Evolutionary conservation across 2,113 vertebrate species (phyloP).

Genomic region (Gasterosteus aculeatus): DNA sequence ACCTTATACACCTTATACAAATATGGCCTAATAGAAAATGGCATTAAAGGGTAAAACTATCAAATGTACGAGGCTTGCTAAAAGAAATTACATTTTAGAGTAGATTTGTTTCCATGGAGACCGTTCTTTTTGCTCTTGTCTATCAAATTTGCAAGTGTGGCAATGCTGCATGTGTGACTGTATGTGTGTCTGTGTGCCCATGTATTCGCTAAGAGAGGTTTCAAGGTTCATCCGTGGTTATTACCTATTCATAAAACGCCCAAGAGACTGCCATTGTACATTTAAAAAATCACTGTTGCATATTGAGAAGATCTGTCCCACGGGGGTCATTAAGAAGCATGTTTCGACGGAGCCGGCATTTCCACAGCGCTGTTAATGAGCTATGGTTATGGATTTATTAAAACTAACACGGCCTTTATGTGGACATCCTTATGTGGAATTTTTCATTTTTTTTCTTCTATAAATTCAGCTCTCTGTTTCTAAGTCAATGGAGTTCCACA

Average conservation of each 20-base stretch:
- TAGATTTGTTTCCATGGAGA: constrained; percentile 64
- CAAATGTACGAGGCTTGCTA: constrained; percentile 17
- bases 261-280: constrained; percentile 65
- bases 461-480: constrained; percentile 6
- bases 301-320: constrained; percentile 78
- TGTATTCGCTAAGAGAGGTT: constrained; percentile 22
- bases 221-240: constrained; percentile 36
- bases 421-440: constrained; percentile 38
- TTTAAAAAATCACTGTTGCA: constrained; percentile 73
- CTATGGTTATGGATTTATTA: constrained; percentile 74
- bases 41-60: constrained; percentile 3
- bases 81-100: constrained; percentile 39
- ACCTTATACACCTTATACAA: not conserved
- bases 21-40: not conserved
- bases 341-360: constrained; percentile 66
- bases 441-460: too few relatives aligned
- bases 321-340: constrained; percentile 77
- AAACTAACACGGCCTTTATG: constrained; percentile 65
- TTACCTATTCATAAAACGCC: constrained; percentile 59
- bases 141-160: constrained; percentile 44
- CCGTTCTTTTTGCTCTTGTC: constrained; percentile 53
- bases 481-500: constrained; percentile 6
- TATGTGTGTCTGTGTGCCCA: not conserved
- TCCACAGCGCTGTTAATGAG: constrained; percentile 70
- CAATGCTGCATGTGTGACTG: not conserved